Evolutionary conservation across 1,140 invertebrate genomes (phyloP).

Genomic region (Scylla paramamosain): DNA sequence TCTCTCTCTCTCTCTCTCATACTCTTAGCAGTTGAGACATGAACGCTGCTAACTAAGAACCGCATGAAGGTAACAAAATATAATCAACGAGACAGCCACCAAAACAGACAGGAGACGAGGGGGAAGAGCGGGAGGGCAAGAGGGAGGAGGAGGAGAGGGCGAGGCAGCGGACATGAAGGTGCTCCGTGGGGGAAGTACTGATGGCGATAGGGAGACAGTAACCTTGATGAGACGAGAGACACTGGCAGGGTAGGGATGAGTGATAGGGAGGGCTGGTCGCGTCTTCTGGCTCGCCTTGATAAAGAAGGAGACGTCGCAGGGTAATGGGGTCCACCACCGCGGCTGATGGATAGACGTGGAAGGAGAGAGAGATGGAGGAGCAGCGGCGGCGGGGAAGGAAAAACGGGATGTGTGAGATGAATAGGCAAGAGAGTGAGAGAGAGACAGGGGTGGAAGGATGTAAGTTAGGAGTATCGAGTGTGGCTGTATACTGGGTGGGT

Average conservation of each 20-base stretch:
- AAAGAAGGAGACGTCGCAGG: background rate
- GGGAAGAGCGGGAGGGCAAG: background rate
- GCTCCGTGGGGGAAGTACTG: background rate
- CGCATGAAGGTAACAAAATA: background rate
- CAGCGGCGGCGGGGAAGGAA: background rate
- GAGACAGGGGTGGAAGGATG: too few relatives aligned
- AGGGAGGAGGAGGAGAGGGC: too few relatives aligned
- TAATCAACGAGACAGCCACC: background rate
- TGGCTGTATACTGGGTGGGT: too few relatives aligned
- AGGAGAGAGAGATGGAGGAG: background rate
- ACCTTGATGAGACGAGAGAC: slow-evolving; percentile 7
- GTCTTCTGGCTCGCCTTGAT: background rate
- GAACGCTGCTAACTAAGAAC: background rate
- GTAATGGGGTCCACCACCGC: background rate
- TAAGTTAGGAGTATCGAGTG: too few relatives aligned
- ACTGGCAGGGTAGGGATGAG: background rate
- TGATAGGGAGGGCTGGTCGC: background rate
- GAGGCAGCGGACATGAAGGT: too few relatives aligned
- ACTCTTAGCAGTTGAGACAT: background rate
- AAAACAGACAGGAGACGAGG: background rate
- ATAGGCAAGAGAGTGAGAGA: background rate
- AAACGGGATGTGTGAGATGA: background rate
- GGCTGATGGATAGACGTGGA: background rate
- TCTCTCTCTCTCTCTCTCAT: background rate
- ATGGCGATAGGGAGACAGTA: background rate